Evolutionary conservation across 2,797 vertebrate genomes (phyloP), one percentile per base, ranked within the genome.

Genomic region (Melanotaenia trifasciata): DNA sequence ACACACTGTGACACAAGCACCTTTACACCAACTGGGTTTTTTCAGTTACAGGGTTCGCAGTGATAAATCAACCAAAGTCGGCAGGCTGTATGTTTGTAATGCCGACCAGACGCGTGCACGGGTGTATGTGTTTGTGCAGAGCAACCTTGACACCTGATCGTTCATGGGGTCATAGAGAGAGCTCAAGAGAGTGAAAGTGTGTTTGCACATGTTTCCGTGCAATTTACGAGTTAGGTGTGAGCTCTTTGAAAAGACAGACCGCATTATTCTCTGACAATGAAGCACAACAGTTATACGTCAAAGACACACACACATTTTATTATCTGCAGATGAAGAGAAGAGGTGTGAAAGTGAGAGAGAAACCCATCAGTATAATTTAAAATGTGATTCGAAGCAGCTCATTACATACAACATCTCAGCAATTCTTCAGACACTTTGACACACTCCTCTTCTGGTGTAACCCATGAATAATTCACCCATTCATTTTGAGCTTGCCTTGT

Each of bases 391-490:
- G 82, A 77, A 81, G 72, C 43, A 70, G 62, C 74, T 86, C 76
- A 84, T 85, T 84, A 78, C 64, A 76, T 63, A 20, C 3, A 11
- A 78, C 18, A 7, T 67, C 63, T 80, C 67, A 84, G 77, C 67
- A 66, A 78, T 85, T 76, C 63, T 71, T 89, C 80, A 85, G 65
- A 80, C 78, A 20, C 47, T 26, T 54, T 77, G 78, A 84, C 81
- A 79, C 45, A 47, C 61, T 84, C 74, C 64, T 71, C 60, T 74
- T 65, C 67, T 70, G 79, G 69, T 84, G 84, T 86, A 72, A 75
- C 3, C 53, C 58, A 88, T 89, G 72, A 89, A 90, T 91, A 87
- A 91, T 91, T 89, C 65, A 89, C 45, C 70, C 47, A 16, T 80
- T 91, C 75, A 84, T 90, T 90, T 88, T 76, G 50, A 90, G 74